Base-by-base conservation (phyloP, 2,888 invertebrate species). In the Chirona hameri region DNA sequence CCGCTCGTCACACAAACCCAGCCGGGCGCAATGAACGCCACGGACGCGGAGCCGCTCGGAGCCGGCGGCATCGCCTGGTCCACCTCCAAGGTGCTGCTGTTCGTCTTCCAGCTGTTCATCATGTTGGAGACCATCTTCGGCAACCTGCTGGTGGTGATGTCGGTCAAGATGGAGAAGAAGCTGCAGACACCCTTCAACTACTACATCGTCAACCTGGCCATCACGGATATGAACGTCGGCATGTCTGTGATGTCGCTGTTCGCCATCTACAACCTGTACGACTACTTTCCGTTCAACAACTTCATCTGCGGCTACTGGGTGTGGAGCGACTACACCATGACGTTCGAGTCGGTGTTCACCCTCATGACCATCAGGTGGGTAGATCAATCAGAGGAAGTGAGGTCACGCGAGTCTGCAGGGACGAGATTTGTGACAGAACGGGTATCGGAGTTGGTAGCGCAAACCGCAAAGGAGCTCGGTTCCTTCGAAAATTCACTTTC, bases 311-410 rank as follows among this genome's bases (percentile, higher is more conserved):
- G 86, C 4, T 84, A 87, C 52, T 88, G 88, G 88, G 86, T 88
- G 72, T 88, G 88, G 85, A 87, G 86, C 84, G 88, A 88, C 84
- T 88, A 88, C 84, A 87, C 87, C 39, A 87, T 87, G 87, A 88
- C 88, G 18, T 88, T 88, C 83, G 87, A 88, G 24, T 87, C 87
- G 0, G 88, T 88, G 72, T 87, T 87, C 84, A 88, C 88, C 1
- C 85, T 88, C 15, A 86, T 87, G 48, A 87, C 87, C 55, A 88
- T 88, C 60, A 84, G 85, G 85, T 85, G 27, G 81, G 83, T 15
- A 24, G 39, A 39, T 39, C 39, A 39, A 7, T 39, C 7, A 5
- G 39, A 39, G 2, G 39, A 7, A 39, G 39, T 39, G 39, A 39
- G 39, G 39, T 39, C 39, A 39, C 39, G 39, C 39, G 39, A 39